Evolutionary conservation across 2,888 invertebrate genomes (phyloP).

Genomic region (Seira musarum): DNA sequence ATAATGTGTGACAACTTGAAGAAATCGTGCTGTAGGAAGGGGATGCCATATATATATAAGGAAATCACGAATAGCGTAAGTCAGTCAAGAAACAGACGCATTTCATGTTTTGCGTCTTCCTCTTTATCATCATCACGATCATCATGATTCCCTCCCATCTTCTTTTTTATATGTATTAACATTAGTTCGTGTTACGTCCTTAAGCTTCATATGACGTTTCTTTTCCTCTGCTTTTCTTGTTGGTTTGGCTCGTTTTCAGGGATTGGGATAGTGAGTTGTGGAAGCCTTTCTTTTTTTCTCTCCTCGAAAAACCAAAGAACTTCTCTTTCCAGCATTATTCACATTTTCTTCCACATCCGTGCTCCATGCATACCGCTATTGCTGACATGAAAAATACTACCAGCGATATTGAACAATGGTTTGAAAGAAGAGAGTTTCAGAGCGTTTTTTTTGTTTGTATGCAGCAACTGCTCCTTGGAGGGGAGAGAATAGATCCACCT

Average conservation of each 20-base stretch:
- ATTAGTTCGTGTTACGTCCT: conserved; percentile 35
- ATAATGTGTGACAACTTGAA: conserved; percentile 43
- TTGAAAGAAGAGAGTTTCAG: conserved; percentile 20
- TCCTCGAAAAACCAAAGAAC: no score
- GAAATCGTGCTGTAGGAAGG: conserved; percentile 24
- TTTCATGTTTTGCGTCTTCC: conserved; percentile 41
- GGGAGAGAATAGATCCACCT: conserved; percentile 48
- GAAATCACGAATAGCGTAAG: conserved; percentile 46
- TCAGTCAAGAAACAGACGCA: conserved; percentile 52
- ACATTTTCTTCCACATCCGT: conserved; percentile 18
- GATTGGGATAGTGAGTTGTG: neutral
- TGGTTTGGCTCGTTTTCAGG: neutral
- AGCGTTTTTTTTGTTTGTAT: conserved; percentile 28
- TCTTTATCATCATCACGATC: conserved; percentile 46
- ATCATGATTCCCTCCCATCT: conserved; percentile 56
- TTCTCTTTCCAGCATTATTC: conserved; percentile 32
- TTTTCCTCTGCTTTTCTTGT: neutral
- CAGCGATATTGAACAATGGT: no score
- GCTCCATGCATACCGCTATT: neutral
- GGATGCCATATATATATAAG: conserved; percentile 45
- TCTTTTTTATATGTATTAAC: conserved; percentile 51
- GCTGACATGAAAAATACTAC: neutral
- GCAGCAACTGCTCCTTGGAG: no score
- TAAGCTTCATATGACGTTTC: neutral
- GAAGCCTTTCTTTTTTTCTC: no score